These are phyloP conservation scores for Endotricha flammealis DNA, from an alignment of 2,888 invertebrate species.

Conservation along the genomic window DNA sequence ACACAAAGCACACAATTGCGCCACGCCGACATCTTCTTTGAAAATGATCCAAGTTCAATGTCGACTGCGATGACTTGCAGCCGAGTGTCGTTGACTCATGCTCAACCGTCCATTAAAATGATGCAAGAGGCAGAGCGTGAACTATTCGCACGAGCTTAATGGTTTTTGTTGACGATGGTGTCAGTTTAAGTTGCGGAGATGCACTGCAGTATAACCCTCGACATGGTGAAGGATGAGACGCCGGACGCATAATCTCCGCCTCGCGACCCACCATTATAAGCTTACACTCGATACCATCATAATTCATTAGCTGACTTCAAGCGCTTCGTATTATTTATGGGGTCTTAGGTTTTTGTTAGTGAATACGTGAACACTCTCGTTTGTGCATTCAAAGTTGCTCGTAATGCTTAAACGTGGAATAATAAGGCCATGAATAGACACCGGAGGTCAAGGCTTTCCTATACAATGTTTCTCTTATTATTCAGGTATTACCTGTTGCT, in stretches of 20 bases:
- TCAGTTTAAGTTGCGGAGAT: slow-evolving; percentile 21
- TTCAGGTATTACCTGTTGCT: slow-evolving; percentile 30
- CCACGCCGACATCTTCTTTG: slow-evolving; percentile 5
- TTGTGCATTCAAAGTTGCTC: slow-evolving; percentile 44
- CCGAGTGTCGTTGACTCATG: slow-evolving; percentile 59
- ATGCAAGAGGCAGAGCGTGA: slow-evolving; percentile 55
- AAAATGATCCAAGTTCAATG: slow-evolving; percentile 42
- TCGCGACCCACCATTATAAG: slow-evolving; percentile 42
- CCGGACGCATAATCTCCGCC: no score
- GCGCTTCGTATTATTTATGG: slow-evolving; percentile 65
- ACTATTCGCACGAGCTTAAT: slow-evolving; percentile 53
- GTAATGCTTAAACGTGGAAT: slow-evolving; percentile 46
- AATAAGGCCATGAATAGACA: slow-evolving; percentile 61
- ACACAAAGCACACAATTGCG: background rate
- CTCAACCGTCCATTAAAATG: slow-evolving; percentile 47
- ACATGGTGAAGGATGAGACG: no score
- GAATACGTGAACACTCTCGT: slow-evolving; percentile 45
- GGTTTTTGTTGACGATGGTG: slow-evolving; percentile 30
- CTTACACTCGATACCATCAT: slow-evolving; percentile 50
- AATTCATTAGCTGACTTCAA: slow-evolving; percentile 69
- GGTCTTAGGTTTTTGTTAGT: slow-evolving; percentile 57
- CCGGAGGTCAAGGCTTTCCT: slow-evolving; percentile 52
- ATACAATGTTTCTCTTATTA: slow-evolving; percentile 49
- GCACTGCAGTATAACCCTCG: no score
- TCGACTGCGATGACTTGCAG: slow-evolving; percentile 49